A percentile compares a stretch with the other conserved stretches of the same genome.
These are phyloP conservation scores for Disparrhopalites patrizii DNA, from an alignment of 2,888 invertebrate species.

Conservation along the genomic window DNA sequence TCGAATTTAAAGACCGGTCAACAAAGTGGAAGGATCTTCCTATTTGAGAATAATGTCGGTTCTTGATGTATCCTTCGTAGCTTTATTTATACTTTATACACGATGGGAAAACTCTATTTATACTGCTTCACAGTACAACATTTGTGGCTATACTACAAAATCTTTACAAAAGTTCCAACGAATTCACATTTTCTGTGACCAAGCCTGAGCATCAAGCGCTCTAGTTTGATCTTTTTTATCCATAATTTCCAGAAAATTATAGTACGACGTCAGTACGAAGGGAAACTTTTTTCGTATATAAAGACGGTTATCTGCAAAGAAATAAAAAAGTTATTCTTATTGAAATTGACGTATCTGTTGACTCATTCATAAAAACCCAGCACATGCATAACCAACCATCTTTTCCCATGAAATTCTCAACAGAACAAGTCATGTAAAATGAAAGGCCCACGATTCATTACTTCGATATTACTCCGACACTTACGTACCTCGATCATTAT, in stretches of 20 bases:
- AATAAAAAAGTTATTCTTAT: not conserved
- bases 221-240: constrained; percentile 30
- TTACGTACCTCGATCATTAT: constrained; percentile 37
- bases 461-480: not conserved
- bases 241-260: constrained; percentile 39
- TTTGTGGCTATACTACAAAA: not conserved
- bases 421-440: not conserved
- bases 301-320: constrained; percentile 30
- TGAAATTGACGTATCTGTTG: not conserved
- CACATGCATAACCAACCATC: too few species aligned
- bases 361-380: too few species aligned
- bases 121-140: not conserved
- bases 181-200: constrained; percentile 25
- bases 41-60: too few species aligned
- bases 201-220: constrained; percentile 30
- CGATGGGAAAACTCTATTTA: too few species aligned
- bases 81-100: too few species aligned
- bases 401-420: not conserved
- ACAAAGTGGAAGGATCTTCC: too few species aligned
- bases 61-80: too few species aligned
- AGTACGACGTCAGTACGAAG: constrained; percentile 39
- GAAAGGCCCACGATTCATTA: not conserved
- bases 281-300: constrained; percentile 34
- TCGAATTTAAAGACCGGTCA: too few species aligned
- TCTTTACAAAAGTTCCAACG: not conserved